Base-by-base conservation (phyloP, 2,888 invertebrate genomes). In the Oligia strigilis region DNA sequence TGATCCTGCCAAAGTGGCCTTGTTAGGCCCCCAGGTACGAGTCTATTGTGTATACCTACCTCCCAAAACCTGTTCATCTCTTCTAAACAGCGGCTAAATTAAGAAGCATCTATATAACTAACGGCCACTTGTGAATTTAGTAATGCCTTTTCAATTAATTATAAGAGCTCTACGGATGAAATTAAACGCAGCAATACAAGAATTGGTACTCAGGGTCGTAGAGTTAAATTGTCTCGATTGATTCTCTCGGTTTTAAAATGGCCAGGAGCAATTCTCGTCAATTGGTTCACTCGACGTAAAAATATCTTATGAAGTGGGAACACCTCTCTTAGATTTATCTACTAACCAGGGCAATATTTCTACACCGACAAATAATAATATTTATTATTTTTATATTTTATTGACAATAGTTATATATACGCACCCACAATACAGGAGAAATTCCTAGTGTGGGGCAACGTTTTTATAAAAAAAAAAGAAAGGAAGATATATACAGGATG, bases 231-330 rank as follows among this genome's bases (percentile, higher is more conserved):
- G 60, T 2, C 43, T 66, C 29, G 9, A 62, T 55, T 36, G 66
- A 66, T 60, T 62, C 17, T 19, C 13, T 71, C 17, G 52, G 40
- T 55, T 40, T 62, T 40, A 43, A 60, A 71, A 60, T 46, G n/a
- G 14, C 52, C 17, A 36, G 13, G 49, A 29, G 49, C 23, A 60
- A 11, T 52, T 66, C 29, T 49, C 9, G 0, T 13, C 36, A 17
- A 73, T 71, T 73, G 58, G 60, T 65, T 65, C 29, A n/a, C 23
- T 72, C 23, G 40, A 46, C 55, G 17, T 55, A 66, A 49, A 49
- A 78, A 66, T 29, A 3, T 46, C 17, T 8, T 19, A 13, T 40
- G 19, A 40, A 14, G 29, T 62, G 13, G 29, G 13, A 52, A 49
- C 4, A 58, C 29, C 43, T 46, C 5, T 8, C 4, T n/a, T 74